phyloP scores from a whole-genome alignment of 2,113 vertebrate species.

The Cyanistes caeruleus region DNA sequence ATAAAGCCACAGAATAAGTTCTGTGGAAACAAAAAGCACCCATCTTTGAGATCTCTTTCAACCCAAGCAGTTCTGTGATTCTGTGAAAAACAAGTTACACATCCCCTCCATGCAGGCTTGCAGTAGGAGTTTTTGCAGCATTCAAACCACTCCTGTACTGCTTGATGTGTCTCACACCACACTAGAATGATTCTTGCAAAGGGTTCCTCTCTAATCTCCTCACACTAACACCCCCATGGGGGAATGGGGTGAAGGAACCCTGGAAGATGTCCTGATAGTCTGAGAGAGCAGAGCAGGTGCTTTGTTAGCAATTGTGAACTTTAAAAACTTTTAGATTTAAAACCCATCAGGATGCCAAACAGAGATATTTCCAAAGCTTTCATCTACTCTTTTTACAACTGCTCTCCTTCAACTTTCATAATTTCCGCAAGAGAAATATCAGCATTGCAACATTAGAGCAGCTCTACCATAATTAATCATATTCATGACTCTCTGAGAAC shows the following conservation, averaged over 20 bases:
- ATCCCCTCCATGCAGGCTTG: background rate
- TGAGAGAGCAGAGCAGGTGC: background rate
- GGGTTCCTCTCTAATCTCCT: background rate
- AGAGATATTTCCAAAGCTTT: background rate
- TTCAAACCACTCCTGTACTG: background rate
- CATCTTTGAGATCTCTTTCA: background rate
- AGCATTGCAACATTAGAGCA: background rate
- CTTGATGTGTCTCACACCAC: background rate
- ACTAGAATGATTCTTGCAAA: background rate
- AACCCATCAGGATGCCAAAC: background rate
- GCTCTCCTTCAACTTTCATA: background rate
- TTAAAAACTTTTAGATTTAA: background rate
- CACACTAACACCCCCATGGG: rapidly evolving
- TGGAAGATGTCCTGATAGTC: background rate
- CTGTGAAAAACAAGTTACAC: background rate
- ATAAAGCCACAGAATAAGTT: background rate
- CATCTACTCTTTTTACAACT: background rate
- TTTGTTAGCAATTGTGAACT: background rate
- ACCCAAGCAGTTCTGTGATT: background rate
- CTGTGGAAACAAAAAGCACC: background rate
- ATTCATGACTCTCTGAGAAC: background rate
- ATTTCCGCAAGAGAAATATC: background rate
- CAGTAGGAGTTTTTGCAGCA: background rate
- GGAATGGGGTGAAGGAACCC: rapidly evolving
- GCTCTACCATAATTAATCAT: conserved; percentile 9